Conservation (phyloP, 2,888 invertebrate genomes). For the Blastobasis lacticolella region DNA sequence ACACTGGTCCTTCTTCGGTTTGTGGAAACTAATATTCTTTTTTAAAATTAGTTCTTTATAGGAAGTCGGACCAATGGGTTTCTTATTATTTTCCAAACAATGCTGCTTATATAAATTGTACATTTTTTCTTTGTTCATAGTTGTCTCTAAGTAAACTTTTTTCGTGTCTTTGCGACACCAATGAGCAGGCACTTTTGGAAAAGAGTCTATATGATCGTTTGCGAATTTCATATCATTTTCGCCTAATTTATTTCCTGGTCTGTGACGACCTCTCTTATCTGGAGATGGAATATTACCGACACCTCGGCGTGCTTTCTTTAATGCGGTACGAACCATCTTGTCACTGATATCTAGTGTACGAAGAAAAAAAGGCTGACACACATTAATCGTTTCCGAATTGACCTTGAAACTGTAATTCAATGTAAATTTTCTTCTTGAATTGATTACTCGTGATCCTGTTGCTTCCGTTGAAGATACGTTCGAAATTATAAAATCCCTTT, state of each 20-base stretch:
- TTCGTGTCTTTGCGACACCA: conserved; percentile 7
- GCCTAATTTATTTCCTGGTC: conserved; percentile 10
- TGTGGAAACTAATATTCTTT: conserved; percentile 11
- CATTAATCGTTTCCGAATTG: conserved; percentile 4
- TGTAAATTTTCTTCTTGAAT: conserved; percentile 12
- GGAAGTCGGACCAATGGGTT: conserved; percentile 9
- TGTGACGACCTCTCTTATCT: conserved; percentile 12
- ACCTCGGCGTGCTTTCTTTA: conserved; percentile 12
- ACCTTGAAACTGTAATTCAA: conserved; percentile 10
- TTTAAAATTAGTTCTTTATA: conserved; percentile 10
- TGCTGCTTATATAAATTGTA: conserved; percentile 13
- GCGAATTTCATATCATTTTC: conserved; percentile 8
- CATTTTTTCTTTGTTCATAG: conserved; percentile 14
- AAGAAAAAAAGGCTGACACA: conserved; percentile 10
- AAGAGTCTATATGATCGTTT: conserved; percentile 5
- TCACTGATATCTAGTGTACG: conserved; percentile 6
- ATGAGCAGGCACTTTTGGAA: conserved; percentile 10
- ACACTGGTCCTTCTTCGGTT: conserved; percentile 12
- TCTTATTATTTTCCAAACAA: conserved; percentile 7
- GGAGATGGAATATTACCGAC: conserved; percentile 10
- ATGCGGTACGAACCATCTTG: conserved; percentile 3
- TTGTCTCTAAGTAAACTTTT: conserved; percentile 10
- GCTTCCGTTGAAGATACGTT: conserved; percentile 10
- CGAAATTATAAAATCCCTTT: conserved; percentile 9
- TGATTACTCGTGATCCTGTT: conserved; percentile 7